Conservation (phyloP, 2,888 invertebrate genomes). For the Oxystoma pomonae region DNA sequence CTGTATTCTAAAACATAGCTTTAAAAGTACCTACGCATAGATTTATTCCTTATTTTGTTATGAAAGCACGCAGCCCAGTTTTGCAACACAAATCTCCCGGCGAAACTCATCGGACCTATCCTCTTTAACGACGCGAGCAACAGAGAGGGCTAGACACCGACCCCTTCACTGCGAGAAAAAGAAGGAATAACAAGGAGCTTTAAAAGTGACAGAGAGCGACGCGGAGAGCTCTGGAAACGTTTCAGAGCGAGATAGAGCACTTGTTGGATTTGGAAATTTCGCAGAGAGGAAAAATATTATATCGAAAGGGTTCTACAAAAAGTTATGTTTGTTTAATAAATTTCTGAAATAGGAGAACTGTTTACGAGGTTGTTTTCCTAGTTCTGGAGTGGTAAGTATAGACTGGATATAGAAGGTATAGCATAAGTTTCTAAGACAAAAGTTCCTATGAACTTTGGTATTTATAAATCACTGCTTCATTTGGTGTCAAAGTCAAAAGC, state of each 20-base stretch:
- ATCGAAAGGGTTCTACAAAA: slow-evolving; percentile 31
- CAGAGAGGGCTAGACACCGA: slow-evolving; percentile 26
- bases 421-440: too few species aligned
- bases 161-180: slow-evolving; percentile 17
- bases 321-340: slow-evolving; percentile 30
- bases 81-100: background rate
- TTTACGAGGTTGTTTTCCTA: too few species aligned
- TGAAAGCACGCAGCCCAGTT: background rate
- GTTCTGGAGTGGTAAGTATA: too few species aligned
- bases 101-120: slow-evolving; percentile 22
- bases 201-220: slow-evolving; percentile 30
- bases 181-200: slow-evolving; percentile 28
- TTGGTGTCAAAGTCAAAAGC: too few species aligned
- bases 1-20: too few species aligned
- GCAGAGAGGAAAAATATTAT: slow-evolving; percentile 35
- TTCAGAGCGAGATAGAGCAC: slow-evolving; percentile 30
- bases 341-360: too few species aligned
- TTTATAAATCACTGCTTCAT: too few species aligned
- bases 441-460: too few species aligned
- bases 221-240: slow-evolving; percentile 20
- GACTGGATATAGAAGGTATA: too few species aligned
- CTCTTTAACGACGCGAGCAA: slow-evolving; percentile 34
- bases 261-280: slow-evolving; percentile 33
- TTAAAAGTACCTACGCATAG: too few species aligned
- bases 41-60: too few species aligned